A percentile compares a stretch with the other conserved stretches of the same genome.
phyloP scores from a whole-genome alignment of 2,888 invertebrate genomes.

The Spisula solida region DNA sequence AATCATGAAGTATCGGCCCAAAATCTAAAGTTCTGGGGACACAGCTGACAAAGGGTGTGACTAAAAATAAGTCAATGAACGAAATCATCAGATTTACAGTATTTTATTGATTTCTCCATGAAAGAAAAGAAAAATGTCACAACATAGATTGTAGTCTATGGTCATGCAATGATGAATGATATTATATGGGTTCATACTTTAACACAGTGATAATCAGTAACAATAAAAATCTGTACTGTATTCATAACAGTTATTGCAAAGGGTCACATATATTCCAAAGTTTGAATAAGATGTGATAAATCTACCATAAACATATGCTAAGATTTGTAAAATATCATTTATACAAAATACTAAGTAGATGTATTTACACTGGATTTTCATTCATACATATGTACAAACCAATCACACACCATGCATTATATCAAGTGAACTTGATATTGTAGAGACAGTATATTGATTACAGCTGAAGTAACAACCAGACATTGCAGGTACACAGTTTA shows the following conservation, averaged over 20 bases:
- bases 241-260: constrained; percentile 11
- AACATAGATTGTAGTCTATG: constrained; percentile 37
- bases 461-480: neutral
- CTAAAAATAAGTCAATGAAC: too few species aligned
- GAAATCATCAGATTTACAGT: neutral
- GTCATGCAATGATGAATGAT: neutral
- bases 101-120: constrained; percentile 40
- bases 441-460: neutral
- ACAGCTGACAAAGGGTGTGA: too few species aligned
- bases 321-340: constrained; percentile 8
- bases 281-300: constrained; percentile 13
- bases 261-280: neutral
- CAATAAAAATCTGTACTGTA: neutral
- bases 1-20: too few species aligned
- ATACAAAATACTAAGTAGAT: neutral
- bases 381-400: constrained; percentile 7
- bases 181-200: neutral
- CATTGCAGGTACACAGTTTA: neutral
- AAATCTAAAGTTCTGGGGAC: too few species aligned
- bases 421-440: neutral
- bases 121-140: constrained; percentile 41
- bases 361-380: neutral
- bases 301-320: neutral
- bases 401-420: neutral
- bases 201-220: constrained; percentile 13